Evolutionary conservation across 2,888 invertebrate genomes (phyloP), one percentile per base, ranked within the genome.

Genomic region (Cabera pusaria): DNA sequence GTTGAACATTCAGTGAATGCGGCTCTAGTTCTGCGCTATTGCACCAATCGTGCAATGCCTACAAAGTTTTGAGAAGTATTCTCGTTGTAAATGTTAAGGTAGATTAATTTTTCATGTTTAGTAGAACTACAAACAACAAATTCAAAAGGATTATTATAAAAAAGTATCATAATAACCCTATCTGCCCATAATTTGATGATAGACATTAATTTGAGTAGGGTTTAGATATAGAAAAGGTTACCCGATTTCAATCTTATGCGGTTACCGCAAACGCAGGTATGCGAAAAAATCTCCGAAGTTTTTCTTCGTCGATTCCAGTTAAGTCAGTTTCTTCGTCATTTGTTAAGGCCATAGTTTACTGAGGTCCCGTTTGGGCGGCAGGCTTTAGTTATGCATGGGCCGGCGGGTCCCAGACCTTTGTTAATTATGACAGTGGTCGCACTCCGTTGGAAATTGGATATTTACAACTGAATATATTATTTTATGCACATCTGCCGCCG

Each of bases 371-470:
- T 61, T 57, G 64, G 64, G 62, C 56, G 59, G 52, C 48, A 51
- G 47, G 42, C 60, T 71, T 83, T 72, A 80, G 70, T 82, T 78
- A 84, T 85, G 76, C 83, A 84, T 76, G 74, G 67, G 40, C 62
- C 59, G 57, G 67, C 58, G 43, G 20, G 66, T 61, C 71, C 75
- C 75, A 62, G 58, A 50, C 70, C 76, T 68, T 67, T 65, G 81
- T 84, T 85, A 85, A 85, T 86, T 83, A 85, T 82, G 82, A 74
- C 69, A 67, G 64, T 54, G 64, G 55, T 58, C 64, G 61, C 64
- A 63, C 61, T 63, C 54, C 55, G 58, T 65, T 63, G 56, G 67
- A 79, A 75, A 77, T 81, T 75, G 70, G 72, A 68, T 72, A 68
- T 74, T 74, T 72, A 73, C 42, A 49, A 41, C 44, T 36, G 50